Evolutionary conservation across 2,113 vertebrate genomes (phyloP).

Genomic region (Chiloscyllium plagiosum): DNA sequence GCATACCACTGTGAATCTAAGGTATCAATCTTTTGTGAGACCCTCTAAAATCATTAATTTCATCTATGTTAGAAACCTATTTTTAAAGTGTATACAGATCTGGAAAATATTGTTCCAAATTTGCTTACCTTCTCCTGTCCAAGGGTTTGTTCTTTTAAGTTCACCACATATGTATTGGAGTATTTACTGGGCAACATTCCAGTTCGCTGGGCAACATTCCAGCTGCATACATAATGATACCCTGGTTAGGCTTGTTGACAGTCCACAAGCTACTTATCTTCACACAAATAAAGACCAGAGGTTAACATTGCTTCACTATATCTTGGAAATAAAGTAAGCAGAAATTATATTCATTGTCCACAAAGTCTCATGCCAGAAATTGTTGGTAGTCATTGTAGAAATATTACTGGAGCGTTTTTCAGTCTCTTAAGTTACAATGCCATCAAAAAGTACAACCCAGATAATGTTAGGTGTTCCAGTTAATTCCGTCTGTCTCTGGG

Average conservation of each 20-base stretch:
- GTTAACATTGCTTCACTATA: neutral
- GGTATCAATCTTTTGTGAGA: neutral
- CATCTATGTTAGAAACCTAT: neutral
- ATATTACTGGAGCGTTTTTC: neutral
- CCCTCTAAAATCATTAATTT: neutral
- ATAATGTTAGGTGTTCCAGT: neutral
- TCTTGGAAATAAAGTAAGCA: neutral
- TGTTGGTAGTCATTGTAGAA: neutral
- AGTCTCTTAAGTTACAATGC: neutral
- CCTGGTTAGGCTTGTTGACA: neutral
- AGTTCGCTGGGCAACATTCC: slow-evolving; percentile 2
- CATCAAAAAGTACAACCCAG: neutral
- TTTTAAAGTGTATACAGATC: neutral
- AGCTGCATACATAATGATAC: neutral
- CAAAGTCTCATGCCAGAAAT: neutral
- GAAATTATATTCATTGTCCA: neutral
- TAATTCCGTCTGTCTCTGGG: neutral
- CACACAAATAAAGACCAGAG: slow-evolving; percentile 11
- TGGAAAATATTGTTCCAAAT: neutral
- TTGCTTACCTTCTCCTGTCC: neutral
- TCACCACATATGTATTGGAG: neutral
- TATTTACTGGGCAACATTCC: slow-evolving; percentile 34
- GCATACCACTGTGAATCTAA: neutral
- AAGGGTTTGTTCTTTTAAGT: neutral
- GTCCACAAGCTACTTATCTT: neutral